Evolutionary conservation across 2,888 invertebrate species (phyloP).

Genomic region (Trachelus iudaicus): DNA sequence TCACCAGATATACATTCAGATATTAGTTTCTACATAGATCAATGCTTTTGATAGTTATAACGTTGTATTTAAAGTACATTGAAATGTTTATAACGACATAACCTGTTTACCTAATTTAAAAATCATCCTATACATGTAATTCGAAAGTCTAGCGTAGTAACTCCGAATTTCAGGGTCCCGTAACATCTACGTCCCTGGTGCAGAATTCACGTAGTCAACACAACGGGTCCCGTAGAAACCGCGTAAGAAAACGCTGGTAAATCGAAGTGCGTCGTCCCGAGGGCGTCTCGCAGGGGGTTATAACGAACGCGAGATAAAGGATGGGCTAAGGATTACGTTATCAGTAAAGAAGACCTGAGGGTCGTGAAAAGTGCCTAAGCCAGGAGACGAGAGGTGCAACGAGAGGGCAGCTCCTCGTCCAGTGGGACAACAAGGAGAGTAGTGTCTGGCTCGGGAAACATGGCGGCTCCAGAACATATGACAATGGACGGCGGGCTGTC

Average conservation of each 20-base stretch:
- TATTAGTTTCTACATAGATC: background rate
- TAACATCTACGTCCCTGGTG: constrained; percentile 7
- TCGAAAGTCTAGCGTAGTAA: background rate
- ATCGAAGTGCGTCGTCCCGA: constrained; percentile 23
- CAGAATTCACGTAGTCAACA: constrained; percentile 49
- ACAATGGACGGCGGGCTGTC: constrained; percentile 58
- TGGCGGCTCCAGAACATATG: constrained; percentile 63
- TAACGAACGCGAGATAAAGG: constrained; percentile 7
- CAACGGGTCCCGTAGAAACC: constrained; percentile 33
- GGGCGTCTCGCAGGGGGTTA: constrained; percentile 15
- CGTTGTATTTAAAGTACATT: background rate
- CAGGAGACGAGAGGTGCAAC: constrained; percentile 25
- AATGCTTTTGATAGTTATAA: background rate
- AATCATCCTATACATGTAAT: background rate
- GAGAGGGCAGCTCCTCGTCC: constrained; percentile 10
- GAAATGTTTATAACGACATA: background rate
- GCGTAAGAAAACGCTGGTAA: constrained; percentile 20
- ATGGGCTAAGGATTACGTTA: background rate
- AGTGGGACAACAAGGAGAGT: constrained; percentile 27
- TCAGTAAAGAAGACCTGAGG: background rate
- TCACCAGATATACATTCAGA: background rate
- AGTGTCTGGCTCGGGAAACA: constrained; percentile 40
- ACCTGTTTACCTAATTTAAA: background rate
- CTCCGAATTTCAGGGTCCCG: background rate
- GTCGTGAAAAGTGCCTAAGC: constrained; percentile 12